Percentiles rank a stretch among this genome's conserved stretches.
Evolutionary conservation across 2,113 vertebrate species (phyloP).

Genomic region (Diphyllodes magnificus): DNA sequence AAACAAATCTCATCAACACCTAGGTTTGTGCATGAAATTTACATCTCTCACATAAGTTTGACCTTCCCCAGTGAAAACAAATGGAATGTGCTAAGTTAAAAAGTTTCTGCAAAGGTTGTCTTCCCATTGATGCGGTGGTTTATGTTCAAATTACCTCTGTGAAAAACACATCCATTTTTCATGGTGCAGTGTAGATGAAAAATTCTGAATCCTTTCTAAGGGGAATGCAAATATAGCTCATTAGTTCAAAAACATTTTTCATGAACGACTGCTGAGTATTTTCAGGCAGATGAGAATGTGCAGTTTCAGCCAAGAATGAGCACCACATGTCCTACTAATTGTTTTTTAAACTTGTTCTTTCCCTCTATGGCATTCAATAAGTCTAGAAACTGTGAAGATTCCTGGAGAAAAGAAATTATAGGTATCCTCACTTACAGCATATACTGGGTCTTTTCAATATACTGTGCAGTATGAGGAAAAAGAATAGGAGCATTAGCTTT

Average conservation of each 20-base stretch:
- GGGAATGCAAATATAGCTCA: conserved; percentile 84
- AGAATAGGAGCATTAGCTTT: conserved; percentile 31
- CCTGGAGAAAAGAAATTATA: conserved; percentile 27
- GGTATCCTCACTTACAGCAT: not conserved
- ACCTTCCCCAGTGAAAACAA: conserved; percentile 77
- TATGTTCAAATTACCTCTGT: conserved; percentile 77
- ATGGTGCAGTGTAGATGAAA: conserved; percentile 74
- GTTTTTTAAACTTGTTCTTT: conserved; percentile 77
- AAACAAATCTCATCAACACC: conserved; percentile 85
- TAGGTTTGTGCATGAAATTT: conserved; percentile 78
- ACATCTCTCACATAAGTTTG: conserved; percentile 73
- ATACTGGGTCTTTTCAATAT: conserved; percentile 25
- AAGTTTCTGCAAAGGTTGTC: conserved; percentile 78
- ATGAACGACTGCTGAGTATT: conserved; percentile 75
- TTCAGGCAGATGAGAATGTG: conserved; percentile 72
- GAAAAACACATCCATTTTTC: conserved; percentile 81
- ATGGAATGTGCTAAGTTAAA: conserved; percentile 69
- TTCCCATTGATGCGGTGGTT: conserved; percentile 71
- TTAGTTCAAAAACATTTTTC: conserved; percentile 83
- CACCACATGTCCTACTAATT: conserved; percentile 74
- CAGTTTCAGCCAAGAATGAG: conserved; percentile 72
- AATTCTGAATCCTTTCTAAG: conserved; percentile 74
- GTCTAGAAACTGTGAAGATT: conserved; percentile 48
- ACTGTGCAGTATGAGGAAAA: not conserved
- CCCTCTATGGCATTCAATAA: conserved; percentile 61